A percentile compares a stretch with the other conserved stretches of the same genome.
These are phyloP conservation scores for Xylophagus ater DNA, from an alignment of 2,888 invertebrate genomes.

Conservation along the genomic window DNA sequence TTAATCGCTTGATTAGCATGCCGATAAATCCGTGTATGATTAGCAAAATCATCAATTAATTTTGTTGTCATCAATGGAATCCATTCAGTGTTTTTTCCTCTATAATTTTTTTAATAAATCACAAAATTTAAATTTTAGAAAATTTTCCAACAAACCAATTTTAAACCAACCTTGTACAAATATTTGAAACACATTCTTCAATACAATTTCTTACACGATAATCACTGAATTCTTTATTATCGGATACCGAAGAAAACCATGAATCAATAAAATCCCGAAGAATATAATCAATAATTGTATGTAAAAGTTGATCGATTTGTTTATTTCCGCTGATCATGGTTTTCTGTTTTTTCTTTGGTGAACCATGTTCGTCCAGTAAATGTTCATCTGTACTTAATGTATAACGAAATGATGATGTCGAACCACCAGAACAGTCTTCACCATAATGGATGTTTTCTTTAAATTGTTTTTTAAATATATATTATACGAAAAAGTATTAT, in stretches of 20 bases:
- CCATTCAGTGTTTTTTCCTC: conserved; percentile 20
- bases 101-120: neutral
- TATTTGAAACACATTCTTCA: conserved; percentile 20
- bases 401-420: too few species aligned
- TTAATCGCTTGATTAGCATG: conserved; percentile 18
- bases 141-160: neutral
- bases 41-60: conserved; percentile 20
- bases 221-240: conserved; percentile 21
- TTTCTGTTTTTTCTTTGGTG: conserved; percentile 30
- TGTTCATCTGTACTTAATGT: conserved; percentile 25
- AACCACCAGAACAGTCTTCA: conserved; percentile 13
- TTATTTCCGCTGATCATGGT: conserved; percentile 20
- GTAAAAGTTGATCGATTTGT: conserved; percentile 20
- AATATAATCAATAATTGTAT: conserved; percentile 20
- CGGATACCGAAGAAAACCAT: conserved; percentile 20
- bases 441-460: conserved; percentile 10
- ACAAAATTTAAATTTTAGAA: neutral
- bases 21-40: conserved; percentile 18
- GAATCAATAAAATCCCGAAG: conserved; percentile 22
- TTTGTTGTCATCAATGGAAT: conserved; percentile 20
- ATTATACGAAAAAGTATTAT: too few species aligned
- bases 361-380: conserved; percentile 28
- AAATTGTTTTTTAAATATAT: too few species aligned
- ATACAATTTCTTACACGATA: conserved; percentile 20
- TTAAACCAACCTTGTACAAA: conserved; percentile 15